A percentile compares a stretch with the other conserved stretches of the same genome.
phyloP scores from a whole-genome alignment of 2,888 invertebrate genomes.

The Platypus cylindrus region DNA sequence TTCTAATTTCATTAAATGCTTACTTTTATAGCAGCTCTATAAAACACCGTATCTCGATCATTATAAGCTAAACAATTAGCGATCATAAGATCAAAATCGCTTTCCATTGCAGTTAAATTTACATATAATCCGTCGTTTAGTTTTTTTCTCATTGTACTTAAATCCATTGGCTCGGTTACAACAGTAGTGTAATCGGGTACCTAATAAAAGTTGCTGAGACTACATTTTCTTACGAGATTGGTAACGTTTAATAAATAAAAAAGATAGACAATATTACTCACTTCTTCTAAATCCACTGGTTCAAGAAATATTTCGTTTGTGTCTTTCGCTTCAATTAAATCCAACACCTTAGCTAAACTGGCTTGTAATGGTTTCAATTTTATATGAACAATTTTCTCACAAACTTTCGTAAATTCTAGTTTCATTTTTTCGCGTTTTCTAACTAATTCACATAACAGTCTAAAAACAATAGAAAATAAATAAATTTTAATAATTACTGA shows the following conservation, averaged over 20 bases:
- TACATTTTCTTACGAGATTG: not conserved
- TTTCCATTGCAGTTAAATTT: constrained; percentile 65
- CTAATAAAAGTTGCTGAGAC: constrained; percentile 23
- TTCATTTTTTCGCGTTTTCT: constrained; percentile 93
- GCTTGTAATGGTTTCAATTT: constrained; percentile 72
- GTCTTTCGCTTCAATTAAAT: constrained; percentile 66
- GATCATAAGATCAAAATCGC: constrained; percentile 92
- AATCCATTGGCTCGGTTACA: constrained; percentile 78
- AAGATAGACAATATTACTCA: constrained; percentile 22
- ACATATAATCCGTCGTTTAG: constrained; percentile 55
- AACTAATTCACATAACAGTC: constrained; percentile 85
- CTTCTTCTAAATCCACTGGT: constrained; percentile 79
- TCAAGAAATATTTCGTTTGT: constrained; percentile 80
- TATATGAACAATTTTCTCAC: constrained; percentile 68
- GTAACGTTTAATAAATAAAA: constrained; percentile 1
- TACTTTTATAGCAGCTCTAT: constrained; percentile 30
- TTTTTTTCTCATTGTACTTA: constrained; percentile 75
- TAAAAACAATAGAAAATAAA: constrained; percentile 3
- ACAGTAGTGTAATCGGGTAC: constrained; percentile 84
- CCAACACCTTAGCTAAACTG: constrained; percentile 62
- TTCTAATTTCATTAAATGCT: not conserved
- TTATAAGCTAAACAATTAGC: constrained; percentile 93
- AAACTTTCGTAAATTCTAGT: constrained; percentile 68
- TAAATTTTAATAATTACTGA: not conserved
- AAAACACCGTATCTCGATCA: constrained; percentile 88